Evolutionary conservation across 35 echinoderm and acorn worm species (phyloP).

Genomic region (Apostichopus japonicus): DNA sequence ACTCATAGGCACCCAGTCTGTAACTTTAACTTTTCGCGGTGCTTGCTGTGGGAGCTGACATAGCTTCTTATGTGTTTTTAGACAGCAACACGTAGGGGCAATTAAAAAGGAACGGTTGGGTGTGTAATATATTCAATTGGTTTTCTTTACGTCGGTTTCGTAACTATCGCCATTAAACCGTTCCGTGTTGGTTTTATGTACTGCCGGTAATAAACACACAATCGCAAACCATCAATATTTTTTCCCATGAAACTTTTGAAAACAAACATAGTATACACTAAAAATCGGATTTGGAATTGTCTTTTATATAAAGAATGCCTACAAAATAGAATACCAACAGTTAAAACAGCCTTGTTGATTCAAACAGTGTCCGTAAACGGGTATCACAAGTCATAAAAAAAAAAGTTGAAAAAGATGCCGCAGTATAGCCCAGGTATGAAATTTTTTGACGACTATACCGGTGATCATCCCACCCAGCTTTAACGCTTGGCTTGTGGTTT

Average conservation of each 20-base stretch:
- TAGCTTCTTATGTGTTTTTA: not conserved
- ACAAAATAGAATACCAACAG: conserved; percentile 34
- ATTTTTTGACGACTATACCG: conserved; percentile 8
- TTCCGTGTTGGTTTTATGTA: conserved; percentile 26
- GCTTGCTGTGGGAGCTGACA: too few species aligned
- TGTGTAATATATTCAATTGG: not conserved
- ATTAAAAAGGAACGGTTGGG: not conserved
- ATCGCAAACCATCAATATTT: conserved; percentile 49
- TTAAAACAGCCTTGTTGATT: conserved; percentile 30
- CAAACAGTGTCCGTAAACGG: conserved; percentile 32
- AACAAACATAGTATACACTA: conserved; percentile 50
- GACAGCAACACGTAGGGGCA: not conserved
- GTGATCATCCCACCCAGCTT: conserved; percentile 9
- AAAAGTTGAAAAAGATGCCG: conserved; percentile 6
- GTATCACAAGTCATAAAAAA: not conserved
- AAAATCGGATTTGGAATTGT: conserved; percentile 10
- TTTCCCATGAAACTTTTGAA: conserved; percentile 43
- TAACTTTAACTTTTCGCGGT: not conserved
- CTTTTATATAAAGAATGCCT: not conserved
- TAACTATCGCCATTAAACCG: conserved; percentile 8
- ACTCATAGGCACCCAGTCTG: not conserved
- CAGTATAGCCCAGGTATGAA: not conserved
- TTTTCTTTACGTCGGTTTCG: conserved; percentile 6
- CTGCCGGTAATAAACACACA: conserved; percentile 39
- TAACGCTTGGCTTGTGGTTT: not conserved